Evolutionary conservation across 35 echinoderm and acorn worm genomes (phyloP).

Genomic region (Lytechinus variegatus): DNA sequence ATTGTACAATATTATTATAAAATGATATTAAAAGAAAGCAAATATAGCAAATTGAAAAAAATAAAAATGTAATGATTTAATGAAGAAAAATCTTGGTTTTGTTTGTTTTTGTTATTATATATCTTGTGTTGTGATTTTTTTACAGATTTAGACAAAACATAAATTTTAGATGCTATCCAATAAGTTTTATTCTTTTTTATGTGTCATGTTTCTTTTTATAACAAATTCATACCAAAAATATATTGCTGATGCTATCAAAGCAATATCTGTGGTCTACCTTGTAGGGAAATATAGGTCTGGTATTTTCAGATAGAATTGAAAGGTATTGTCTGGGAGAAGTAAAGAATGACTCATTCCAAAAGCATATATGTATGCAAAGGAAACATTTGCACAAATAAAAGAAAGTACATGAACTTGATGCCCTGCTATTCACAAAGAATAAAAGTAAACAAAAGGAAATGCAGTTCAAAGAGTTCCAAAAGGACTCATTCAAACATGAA

Average conservation of each 20-base stretch:
- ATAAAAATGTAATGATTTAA: too few species aligned
- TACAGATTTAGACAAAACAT: too few species aligned
- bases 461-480: not conserved
- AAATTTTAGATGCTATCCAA: too few species aligned
- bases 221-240: too few species aligned
- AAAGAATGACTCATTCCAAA: not conserved
- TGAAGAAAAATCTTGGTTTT: too few species aligned
- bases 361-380: not conserved
- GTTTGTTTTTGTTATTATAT: too few species aligned
- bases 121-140: too few species aligned
- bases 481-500: not conserved
- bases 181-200: too few species aligned
- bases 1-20: too few species aligned
- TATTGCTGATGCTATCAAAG: not conserved
- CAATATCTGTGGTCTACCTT: not conserved
- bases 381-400: not conserved
- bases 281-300: not conserved
- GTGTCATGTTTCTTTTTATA: too few species aligned
- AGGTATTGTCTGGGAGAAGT: not conserved
- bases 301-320: not conserved
- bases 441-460: not conserved
- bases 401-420: not conserved
- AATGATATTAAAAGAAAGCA: too few species aligned
- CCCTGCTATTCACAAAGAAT: not conserved
- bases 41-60: too few species aligned